phyloP scores from a whole-genome alignment of 1,140 invertebrate genomes.

The Gryllus bimaculatus region DNA sequence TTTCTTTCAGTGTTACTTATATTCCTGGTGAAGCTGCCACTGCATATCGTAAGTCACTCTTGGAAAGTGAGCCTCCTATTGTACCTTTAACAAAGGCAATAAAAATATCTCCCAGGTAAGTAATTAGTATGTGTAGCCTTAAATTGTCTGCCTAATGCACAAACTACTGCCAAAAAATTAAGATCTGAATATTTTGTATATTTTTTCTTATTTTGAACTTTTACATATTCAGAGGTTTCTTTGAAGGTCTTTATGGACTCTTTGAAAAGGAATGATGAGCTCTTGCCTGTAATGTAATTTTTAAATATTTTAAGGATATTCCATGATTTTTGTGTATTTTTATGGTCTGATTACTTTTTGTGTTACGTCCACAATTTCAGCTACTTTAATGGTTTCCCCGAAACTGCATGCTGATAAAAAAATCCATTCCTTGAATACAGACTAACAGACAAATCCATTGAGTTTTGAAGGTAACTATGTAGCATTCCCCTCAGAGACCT shows the following conservation, averaged over 20 bases:
- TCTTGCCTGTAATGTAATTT: background rate
- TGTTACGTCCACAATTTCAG: background rate
- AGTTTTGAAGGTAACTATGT: constrained; percentile 1
- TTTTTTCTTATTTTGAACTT: too few species aligned
- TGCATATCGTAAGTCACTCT: constrained; percentile 24
- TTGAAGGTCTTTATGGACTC: too few species aligned
- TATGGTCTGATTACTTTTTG: background rate
- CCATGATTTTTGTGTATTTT: background rate
- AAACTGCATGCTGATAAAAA: background rate
- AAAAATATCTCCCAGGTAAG: constrained; percentile 27
- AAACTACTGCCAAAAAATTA: background rate
- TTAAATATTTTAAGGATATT: background rate
- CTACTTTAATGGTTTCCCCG: background rate
- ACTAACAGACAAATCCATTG: background rate
- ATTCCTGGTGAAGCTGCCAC: constrained; percentile 25
- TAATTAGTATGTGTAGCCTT: background rate
- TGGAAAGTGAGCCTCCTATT: background rate
- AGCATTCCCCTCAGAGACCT: background rate
- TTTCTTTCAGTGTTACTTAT: constrained; percentile 25
- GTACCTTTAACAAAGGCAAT: constrained; percentile 18
- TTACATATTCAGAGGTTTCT: too few species aligned
- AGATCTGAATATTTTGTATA: too few species aligned
- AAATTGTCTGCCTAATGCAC: background rate
- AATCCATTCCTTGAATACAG: background rate
- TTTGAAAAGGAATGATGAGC: background rate